A percentile compares a stretch with the other conserved stretches of the same genome.
phyloP scores from a whole-genome alignment of 2,888 invertebrate genomes.

The Melanchra persicariae region DNA sequence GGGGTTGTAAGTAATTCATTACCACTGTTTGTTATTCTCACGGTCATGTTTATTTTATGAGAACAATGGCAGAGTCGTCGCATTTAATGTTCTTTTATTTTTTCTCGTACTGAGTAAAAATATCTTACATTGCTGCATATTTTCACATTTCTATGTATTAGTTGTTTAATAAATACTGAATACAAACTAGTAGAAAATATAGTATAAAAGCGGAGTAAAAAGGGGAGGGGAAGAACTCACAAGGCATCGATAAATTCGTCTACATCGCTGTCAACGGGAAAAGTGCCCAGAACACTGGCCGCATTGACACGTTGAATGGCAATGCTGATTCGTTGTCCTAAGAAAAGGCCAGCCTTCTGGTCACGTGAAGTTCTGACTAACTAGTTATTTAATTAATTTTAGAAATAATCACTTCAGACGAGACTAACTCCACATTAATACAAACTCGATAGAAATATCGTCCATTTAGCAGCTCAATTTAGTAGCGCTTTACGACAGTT shows the following conservation, averaged over 20 bases:
- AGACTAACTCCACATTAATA: conserved; percentile 13
- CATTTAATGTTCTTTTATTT: conserved; percentile 45
- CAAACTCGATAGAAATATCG: conserved; percentile 51
- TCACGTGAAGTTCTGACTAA: no score
- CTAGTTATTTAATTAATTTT: conserved; percentile 8
- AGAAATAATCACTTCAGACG: conserved; percentile 6
- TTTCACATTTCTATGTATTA: neutral
- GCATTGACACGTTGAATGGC: no score
- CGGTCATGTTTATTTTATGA: conserved; percentile 74
- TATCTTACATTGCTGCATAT: neutral
- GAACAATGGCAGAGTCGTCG: conserved; percentile 54
- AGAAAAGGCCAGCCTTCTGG: no score
- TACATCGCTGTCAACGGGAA: no score
- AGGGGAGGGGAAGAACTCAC: no score
- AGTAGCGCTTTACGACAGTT: conserved; percentile 44
- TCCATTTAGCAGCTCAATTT: conserved; percentile 39
- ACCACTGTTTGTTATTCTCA: conserved; percentile 88
- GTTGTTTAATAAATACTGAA: no score
- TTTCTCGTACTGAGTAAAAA: conserved; percentile 1
- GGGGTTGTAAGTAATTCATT: conserved; percentile 84
- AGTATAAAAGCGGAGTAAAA: no score
- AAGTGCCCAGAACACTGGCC: no score
- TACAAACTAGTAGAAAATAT: no score
- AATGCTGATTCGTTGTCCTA: no score
- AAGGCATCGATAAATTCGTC: no score